Conservation (phyloP, 2,797 vertebrate genomes). For the Hapalemur alaotrensis region DNA sequence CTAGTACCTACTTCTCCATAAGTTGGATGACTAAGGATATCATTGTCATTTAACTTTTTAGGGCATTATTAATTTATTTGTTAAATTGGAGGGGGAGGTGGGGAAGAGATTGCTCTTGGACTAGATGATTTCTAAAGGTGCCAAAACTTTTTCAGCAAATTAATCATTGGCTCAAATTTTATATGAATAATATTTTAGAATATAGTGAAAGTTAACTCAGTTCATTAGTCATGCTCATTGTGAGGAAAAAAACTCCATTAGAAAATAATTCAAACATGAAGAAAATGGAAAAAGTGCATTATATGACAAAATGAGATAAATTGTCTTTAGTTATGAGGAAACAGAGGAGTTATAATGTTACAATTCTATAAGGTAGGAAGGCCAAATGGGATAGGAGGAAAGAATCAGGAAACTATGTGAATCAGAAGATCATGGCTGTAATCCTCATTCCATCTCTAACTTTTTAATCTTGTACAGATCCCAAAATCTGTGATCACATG, state of each 20-base stretch:
- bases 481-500: background rate
- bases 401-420: background rate
- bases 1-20: background rate
- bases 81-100: background rate
- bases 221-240: background rate
- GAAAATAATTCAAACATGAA: background rate
- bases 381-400: background rate
- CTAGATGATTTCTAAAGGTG: background rate
- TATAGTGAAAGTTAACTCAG: background rate
- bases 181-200: background rate
- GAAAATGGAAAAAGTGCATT: background rate
- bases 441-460: background rate
- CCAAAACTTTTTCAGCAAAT: background rate
- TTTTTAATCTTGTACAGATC: background rate
- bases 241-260: background rate
- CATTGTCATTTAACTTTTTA: background rate
- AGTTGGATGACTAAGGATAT: background rate
- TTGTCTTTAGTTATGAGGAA: background rate
- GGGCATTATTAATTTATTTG: background rate
- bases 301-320: background rate
- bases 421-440: background rate
- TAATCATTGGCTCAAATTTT: conserved; percentile 3
- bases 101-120: background rate
- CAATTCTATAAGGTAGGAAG: background rate
- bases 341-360: background rate